Evolutionary conservation across 2,888 invertebrate species (phyloP), one percentile per base, ranked within the genome.

Genomic region (Mayetiola destructor): DNA sequence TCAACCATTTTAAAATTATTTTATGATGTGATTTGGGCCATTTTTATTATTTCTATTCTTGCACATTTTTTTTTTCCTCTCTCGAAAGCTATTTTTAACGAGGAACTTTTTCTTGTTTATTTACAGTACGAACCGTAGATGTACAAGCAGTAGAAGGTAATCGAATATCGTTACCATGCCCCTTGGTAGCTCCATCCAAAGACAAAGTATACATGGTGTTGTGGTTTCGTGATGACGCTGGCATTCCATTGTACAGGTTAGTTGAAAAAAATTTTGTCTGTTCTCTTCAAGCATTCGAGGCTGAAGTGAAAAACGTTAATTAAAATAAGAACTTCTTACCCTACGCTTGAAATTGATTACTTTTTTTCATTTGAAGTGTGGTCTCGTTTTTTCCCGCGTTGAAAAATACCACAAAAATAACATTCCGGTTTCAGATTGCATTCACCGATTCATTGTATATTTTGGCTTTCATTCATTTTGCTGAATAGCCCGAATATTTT

Each of bases 181-280:
- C 90, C 73, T 85, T 91, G 60, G 82, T 82, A 61, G 85, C 88
- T 53, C 83, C 85, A 36, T 80, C 80, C 65, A 81, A 87, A 71
- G 89, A 90, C 73, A 87, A 85, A 71, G 86, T 91, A 63, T 86
- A 88, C 76, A 89, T 91, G 87, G 89, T 91, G 61, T 83, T 91
- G 73, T 91, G 90, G 90, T 91, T 90, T 75, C 81, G 85, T 65
- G 86, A 89, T 66, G 88, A 88, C 65, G 85, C 85, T 57, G 89
- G 88, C 56, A 85, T 86, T 66, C 90, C 91, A 18, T 76, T 91
- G 56, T 91, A 90, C 78, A 89, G 89, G 90, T 90, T 67, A 73
- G 30, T 57, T 20, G n/a, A n/a, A n/a, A n/a, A n/a, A n/a, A n/a
- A n/a, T n/a, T 32, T 32, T 32, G 12, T 9, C 32, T 9, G 12